A percentile compares a stretch with the other conserved stretches of the same genome.
These are phyloP conservation scores for Pitta sordida DNA, from an alignment of 2,113 vertebrate species.

Conservation along the genomic window DNA sequence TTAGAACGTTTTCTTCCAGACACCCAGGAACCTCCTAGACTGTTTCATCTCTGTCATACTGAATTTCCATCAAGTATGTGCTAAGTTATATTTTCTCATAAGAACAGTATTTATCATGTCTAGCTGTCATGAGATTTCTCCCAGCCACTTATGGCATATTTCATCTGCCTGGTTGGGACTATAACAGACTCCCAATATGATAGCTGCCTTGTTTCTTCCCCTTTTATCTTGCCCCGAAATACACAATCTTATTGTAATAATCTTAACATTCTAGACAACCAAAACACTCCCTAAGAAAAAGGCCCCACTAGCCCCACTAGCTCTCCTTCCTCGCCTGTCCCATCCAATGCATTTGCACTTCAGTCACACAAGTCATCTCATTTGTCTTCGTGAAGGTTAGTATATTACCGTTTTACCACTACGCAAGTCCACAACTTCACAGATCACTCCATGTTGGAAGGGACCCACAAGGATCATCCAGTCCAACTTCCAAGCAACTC, in stretches of 20 bases:
- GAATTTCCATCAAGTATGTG: not conserved
- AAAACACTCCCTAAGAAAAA: not conserved
- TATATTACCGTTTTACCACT: fast-evolving
- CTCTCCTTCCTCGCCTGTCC: not conserved
- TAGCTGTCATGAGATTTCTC: not conserved
- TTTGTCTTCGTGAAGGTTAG: not conserved
- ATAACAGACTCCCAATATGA: not conserved
- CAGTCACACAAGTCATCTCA: not conserved
- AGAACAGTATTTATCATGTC: not conserved
- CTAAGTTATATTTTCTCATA: not conserved
- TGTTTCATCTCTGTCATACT: not conserved
- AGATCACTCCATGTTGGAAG: no score
- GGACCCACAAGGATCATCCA: no score
- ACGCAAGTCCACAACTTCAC: no score
- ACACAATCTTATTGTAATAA: not conserved
- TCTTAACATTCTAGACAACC: not conserved
- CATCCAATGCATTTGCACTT: not conserved
- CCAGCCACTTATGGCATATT: not conserved
- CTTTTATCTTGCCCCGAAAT: not conserved
- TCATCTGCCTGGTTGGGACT: not conserved
- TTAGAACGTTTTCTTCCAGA: not conserved
- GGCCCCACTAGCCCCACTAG: no score
- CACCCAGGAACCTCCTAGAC: not conserved
- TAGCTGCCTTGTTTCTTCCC: not conserved
- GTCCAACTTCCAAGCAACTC: no score